These are phyloP conservation scores for Phyllopteryx taeniolatus DNA, from an alignment of 2,113 vertebrate genomes.

Conservation along the genomic window DNA sequence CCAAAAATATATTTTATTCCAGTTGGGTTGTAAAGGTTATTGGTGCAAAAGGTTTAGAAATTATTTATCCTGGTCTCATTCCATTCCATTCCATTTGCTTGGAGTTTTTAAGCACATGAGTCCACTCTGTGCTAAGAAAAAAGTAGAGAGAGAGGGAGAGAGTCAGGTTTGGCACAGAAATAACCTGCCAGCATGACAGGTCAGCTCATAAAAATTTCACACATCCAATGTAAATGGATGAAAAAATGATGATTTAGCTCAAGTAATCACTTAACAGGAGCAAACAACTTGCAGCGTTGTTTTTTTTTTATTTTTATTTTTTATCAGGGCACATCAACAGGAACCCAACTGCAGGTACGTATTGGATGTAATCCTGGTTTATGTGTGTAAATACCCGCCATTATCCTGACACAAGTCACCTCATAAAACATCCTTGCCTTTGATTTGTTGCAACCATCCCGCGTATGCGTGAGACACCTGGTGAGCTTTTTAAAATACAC, in stretches of 20 bases:
- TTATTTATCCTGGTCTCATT: too few relatives aligned
- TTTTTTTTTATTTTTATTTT: not conserved
- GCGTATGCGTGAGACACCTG: not conserved
- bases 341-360: not conserved
- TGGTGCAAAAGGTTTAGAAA: too few relatives aligned
- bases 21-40: too few relatives aligned
- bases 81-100: too few relatives aligned
- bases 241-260: slow-evolving; percentile 31
- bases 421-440: not conserved
- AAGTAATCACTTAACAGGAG: not conserved
- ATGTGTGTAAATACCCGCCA: slow-evolving; percentile 12
- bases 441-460: not conserved
- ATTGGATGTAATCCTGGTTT: not conserved
- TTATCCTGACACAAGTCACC: slow-evolving; percentile 3
- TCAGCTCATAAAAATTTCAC: slow-evolving; percentile 50
- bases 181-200: slow-evolving; percentile 44
- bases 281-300: not conserved
- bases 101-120: not conserved
- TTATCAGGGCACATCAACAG: not conserved
- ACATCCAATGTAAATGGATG: slow-evolving; percentile 32
- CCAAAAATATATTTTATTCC: too few relatives aligned
- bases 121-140: not conserved
- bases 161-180: slow-evolving; percentile 28
- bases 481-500: not conserved
- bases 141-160: not conserved